Evolutionary conservation across 2,797 vertebrate species (phyloP), one percentile per base, ranked within the genome.

Genomic region (Caiman crocodilus): DNA sequence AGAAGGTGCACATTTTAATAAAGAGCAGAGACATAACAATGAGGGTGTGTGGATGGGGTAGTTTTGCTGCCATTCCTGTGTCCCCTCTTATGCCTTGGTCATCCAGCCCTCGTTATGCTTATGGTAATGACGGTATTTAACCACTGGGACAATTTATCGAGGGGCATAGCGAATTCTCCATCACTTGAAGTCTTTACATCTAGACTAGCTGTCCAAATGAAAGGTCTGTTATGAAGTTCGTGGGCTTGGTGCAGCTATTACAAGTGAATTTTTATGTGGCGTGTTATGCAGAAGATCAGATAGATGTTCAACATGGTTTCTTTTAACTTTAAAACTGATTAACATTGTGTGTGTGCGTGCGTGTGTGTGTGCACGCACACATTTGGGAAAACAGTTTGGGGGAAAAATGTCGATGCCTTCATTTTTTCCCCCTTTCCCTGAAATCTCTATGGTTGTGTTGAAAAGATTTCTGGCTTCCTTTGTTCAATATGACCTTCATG

Each of bases 161-260:
- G 2, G 14, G n/a, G 14, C 58, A 26, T 76, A 60, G 9, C 42
- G 78, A 25, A 23, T 80, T 80, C 58, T 84, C 78, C 65, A 69
- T 58, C 78, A 84, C 30, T 76, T 80, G 9, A 16, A 79, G 20
- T 74, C 60, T 88, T 61, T 79, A 55, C 30, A 57, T 91, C 84
- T 63, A 87, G 91, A 76, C 12, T 74, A 35, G 17, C 0, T 58
- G 76, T 14, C 78, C 91, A 94, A 88, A 32, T 23, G 32, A 63
- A 69, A 91, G 6, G 26, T 91, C 80, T 82, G 15, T 73, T 93
- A 87, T 74, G 90, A 69, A 82, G 30, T 78, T 86, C 80, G 35
- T 80, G 76, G 88, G n/a, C 3, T 6, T 82, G 78, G 21, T 35
- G 81, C 63, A 89, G 85, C 79, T 30, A 67, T 18, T 32, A 32